A percentile compares a stretch with the other conserved stretches of the same genome.
Conservation (phyloP, 2,113 vertebrate genomes). For the Phalacrocorax pelagicus region DNA sequence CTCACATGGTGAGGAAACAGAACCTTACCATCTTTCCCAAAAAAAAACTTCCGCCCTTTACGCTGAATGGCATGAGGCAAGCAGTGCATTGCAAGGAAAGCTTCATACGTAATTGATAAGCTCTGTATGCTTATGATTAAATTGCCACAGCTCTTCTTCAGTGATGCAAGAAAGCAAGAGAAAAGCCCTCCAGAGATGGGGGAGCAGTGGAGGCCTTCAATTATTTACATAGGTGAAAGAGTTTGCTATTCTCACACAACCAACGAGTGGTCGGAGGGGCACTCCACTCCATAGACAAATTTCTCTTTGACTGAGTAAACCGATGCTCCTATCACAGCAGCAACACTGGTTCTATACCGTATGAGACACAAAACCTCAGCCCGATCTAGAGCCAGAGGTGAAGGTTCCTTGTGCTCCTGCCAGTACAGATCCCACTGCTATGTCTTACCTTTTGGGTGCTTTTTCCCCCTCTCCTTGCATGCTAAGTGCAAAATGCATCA, state of each 20-base stretch:
- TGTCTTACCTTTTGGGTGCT: background rate
- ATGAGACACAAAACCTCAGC: background rate
- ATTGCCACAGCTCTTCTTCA: background rate
- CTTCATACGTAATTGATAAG: background rate
- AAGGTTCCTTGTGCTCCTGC: background rate
- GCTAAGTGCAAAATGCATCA: background rate
- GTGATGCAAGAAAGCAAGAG: background rate
- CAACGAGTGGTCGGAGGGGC: background rate
- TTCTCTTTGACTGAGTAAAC: background rate
- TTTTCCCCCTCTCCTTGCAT: background rate
- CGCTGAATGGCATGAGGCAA: background rate
- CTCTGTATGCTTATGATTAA: background rate
- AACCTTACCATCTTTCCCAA: background rate
- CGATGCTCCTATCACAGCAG: background rate
- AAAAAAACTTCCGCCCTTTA: background rate
- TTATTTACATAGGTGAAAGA: background rate
- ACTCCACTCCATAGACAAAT: background rate
- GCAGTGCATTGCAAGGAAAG: background rate
- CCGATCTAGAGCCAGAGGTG: background rate
- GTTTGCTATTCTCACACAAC: background rate
- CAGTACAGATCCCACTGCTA: background rate
- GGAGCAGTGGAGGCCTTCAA: background rate
- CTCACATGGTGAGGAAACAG: background rate
- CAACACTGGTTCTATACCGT: background rate
- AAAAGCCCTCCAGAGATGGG: background rate